Base-by-base conservation (phyloP, 2,888 invertebrate genomes). In the Drosophila monieri region DNA sequence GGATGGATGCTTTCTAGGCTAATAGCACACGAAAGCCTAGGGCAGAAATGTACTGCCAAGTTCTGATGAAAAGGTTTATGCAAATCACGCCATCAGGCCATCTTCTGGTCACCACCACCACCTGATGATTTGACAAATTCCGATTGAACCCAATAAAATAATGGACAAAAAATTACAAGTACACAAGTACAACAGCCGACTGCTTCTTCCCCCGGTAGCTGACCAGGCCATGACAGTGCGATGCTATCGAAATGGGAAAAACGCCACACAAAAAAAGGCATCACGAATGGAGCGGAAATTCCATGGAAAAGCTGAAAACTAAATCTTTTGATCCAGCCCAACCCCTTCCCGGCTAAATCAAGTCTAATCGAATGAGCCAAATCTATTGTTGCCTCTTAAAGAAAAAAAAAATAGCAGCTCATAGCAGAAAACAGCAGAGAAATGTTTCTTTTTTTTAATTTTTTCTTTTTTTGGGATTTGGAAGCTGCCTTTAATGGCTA, bases 291-390 rank as follows among this genome's bases (percentile, higher is more conserved):
- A 64, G 72, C 84, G 87, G 81, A 87, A 87, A 84, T 84, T 86
- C 83, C 77, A 78, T 65, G 74, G 72, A 81, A 81, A 75, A 80
- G 59, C 55, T 55, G 44, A 55, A 52, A 73, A 66, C 69, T 81
- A 71, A 62, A 70, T 71, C 83, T 83, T 72, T 83, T 85, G 83
- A 77, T 77, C 77, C 83, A 86, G 78, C 85, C 78, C 85, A 87
- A 79, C 85, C 87, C 81, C 85, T 78, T 85, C 88, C 85, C 81
- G 75, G 80, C 83, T 77, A 85, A 87, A 85, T 87, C 85, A 80
- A 75, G 85, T 78, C 73, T 87, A 87, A 85, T 87, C 87, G 81
- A 78, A 79, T 78, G 49, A 58, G 76, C 70, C 68, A 70, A 78
- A 83, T 84, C 78, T 80, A 62, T 70, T 61, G 75, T 62, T 78